These are phyloP conservation scores for Neogobius melanostomus DNA, from an alignment of 2,113 vertebrate genomes.

Conservation along the genomic window DNA sequence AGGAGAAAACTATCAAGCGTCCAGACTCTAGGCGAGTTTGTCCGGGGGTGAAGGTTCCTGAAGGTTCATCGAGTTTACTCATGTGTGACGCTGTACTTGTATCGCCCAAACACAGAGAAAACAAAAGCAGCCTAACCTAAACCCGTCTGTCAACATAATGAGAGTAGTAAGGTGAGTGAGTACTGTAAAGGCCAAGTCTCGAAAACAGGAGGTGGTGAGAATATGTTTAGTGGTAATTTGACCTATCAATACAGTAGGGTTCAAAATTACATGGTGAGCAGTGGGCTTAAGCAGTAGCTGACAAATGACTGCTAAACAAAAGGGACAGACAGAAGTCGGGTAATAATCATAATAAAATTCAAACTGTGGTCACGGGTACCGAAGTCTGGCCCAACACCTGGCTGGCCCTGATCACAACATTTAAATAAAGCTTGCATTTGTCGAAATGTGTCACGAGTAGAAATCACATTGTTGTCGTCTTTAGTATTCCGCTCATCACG, in stretches of 20 bases:
- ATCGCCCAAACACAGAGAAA: slow-evolving; percentile 9
- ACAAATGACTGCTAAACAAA: no score
- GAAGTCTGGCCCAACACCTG: no score
- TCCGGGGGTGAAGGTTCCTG: slow-evolving; percentile 9
- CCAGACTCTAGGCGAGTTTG: no score
- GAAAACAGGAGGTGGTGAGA: background rate
- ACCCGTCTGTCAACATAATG: slow-evolving; percentile 29
- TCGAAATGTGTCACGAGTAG: no score
- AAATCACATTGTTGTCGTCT: no score
- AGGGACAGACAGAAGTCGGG: no score
- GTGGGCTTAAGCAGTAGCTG: background rate
- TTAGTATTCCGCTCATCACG: background rate
- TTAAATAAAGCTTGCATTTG: no score
- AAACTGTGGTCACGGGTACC: no score
- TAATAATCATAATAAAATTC: no score
- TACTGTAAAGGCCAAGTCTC: slow-evolving; percentile 8
- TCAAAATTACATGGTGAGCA: background rate
- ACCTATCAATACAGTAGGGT: background rate
- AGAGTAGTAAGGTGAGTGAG: slow-evolving; percentile 33
- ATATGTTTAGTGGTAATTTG: slow-evolving; percentile 1
- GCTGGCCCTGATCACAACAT: no score
- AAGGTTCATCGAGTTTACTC: slow-evolving; percentile 15
- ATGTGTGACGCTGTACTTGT: slow-evolving; percentile 10
- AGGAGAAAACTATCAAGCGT: no score
- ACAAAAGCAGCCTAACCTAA: slow-evolving; percentile 57